Base-by-base conservation (phyloP, 1,140 invertebrate genomes). In the Leguminivora glycinivorella region DNA sequence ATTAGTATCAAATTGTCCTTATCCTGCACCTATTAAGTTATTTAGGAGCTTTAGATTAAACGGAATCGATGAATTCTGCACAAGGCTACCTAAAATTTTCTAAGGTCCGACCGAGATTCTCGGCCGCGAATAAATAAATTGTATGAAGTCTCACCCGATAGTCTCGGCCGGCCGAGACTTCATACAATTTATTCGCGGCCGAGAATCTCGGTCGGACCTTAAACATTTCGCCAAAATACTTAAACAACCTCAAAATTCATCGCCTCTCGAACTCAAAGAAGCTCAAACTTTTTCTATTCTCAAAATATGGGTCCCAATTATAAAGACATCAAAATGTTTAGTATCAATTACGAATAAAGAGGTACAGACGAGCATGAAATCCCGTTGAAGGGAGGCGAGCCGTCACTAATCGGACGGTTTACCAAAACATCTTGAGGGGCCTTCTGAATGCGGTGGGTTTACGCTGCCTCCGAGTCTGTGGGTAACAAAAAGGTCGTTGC, bases 391-490 rank as follows among this genome's bases (percentile, higher is more conserved):
- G 17, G 9, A 40, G 38, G 19, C 34, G 40, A 47, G 52, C 67
- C 24, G 3, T 12, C 12, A 47, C 63, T 68, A 68, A 68, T 68
- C 67, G 67, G 31, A 43, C 29, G 67, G 29, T 67, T 68, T 58
- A 73, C 72, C 68, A 72, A 75, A 75, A 72, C 70, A 75, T 75
- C 68, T 74, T 69, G 68, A 52, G 31, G 24, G 56, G 66, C n/a
- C 70, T 72, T 80, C 75, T 80, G 81, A 77, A 26, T 14, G 24
- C 17, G 25, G 43, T 26, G 2, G 5, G 68, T 56, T 69, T 40
- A 72, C 80, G 56, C 73, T 74, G 77, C 78, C 70, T 10, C 24
- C 76, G 83, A 78, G 83, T 72, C 78, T 77, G 79, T 72, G 6
- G 1, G 43, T 47, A n/a, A 7, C 38, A 40, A 17, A n/a, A 17